Conservation (phyloP, 2,797 vertebrate species). For the Hydrocynus forskahlii region DNA sequence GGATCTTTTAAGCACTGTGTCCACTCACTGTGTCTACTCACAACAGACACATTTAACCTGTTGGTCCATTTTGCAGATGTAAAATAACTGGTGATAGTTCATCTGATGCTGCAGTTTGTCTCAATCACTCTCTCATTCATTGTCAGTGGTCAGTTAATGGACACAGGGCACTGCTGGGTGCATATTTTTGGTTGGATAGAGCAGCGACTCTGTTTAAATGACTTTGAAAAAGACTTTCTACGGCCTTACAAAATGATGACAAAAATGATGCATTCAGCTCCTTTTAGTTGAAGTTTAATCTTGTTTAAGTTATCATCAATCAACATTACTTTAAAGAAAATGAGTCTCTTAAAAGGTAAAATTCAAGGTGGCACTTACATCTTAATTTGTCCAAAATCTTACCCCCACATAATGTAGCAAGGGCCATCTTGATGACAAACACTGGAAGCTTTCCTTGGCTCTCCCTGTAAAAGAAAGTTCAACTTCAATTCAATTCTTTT, state of each 20-base stretch:
- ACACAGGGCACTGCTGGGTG: no score
- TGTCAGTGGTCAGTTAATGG: no score
- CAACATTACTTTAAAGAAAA: constrained; percentile 46
- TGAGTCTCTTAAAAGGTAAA: constrained; percentile 35
- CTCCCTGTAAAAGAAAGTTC: constrained; percentile 82
- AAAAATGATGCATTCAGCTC: constrained; percentile 38
- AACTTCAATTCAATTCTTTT: no score
- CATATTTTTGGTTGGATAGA: no score
- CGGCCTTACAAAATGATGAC: constrained; percentile 52
- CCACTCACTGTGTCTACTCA: no score
- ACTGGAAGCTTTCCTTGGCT: constrained; percentile 91
- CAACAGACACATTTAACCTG: no score
- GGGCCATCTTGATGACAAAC: constrained; percentile 93
- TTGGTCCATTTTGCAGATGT: no score
- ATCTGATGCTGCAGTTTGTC: no score
- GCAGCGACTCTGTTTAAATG: neutral
- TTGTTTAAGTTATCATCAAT: constrained; percentile 46
- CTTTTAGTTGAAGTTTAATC: neutral
- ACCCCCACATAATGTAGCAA: constrained; percentile 94
- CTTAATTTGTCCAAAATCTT: constrained; percentile 99
- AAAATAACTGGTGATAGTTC: no score
- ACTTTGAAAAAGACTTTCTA: constrained; percentile 42
- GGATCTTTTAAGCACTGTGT: no score
- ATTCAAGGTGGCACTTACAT: constrained; percentile 84
- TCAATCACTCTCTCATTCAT: no score